Percentiles rank a stretch among this genome's conserved stretches.
Conservation (phyloP, 2,113 vertebrate species). For the Protobothrops mucrosquamatus region DNA sequence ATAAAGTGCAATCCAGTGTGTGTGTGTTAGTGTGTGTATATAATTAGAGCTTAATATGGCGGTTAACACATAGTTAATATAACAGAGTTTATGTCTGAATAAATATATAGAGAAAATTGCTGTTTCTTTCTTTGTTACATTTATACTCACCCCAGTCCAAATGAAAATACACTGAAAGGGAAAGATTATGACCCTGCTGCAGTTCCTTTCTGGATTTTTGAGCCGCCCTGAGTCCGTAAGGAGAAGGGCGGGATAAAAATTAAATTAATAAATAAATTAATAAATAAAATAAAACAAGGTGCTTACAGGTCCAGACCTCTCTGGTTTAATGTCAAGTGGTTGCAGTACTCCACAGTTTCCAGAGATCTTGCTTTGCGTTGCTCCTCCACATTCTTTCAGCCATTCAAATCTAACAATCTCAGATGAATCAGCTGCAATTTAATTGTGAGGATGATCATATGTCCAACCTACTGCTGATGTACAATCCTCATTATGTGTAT, state of each 20-base stretch:
- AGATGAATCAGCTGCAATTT: background rate
- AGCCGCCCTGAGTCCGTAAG: no score
- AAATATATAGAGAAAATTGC: background rate
- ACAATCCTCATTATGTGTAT: background rate
- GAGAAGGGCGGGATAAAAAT: no score
- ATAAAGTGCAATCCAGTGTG: background rate
- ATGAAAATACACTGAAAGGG: background rate
- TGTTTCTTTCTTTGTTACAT: background rate
- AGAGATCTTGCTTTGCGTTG: background rate
- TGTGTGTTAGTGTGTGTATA: background rate
- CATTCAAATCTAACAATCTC: background rate
- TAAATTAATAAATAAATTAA: no score
- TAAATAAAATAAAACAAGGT: no score
- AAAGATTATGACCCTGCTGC: background rate
- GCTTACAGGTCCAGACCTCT: background rate
- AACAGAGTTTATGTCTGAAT: background rate
- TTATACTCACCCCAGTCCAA: background rate
- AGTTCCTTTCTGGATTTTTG: background rate
- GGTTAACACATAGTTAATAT: background rate
- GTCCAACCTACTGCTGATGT: background rate
- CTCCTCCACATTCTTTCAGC: background rate
- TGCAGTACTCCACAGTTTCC: background rate
- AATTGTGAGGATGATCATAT: background rate
- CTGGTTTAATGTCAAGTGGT: background rate
- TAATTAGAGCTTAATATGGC: background rate